Base-by-base conservation (phyloP, 2,888 invertebrate species). In the Catocala nupta region DNA sequence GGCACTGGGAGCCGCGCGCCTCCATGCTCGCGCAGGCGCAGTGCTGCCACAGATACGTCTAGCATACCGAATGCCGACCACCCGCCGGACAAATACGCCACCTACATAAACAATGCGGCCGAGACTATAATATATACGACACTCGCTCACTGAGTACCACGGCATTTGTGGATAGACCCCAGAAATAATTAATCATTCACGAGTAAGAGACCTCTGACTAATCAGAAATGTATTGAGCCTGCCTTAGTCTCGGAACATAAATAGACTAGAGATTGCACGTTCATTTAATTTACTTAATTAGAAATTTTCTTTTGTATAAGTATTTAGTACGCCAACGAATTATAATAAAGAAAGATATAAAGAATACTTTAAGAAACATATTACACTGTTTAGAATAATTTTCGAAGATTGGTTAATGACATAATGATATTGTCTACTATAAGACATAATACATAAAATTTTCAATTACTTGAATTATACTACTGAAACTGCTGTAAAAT, bases 21-120 rank as follows among this genome's bases (percentile, higher is more conserved):
- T 73, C 77, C 60, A 75, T 66, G 78, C 80, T 79, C 90, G 89
- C 93, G 92, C 92, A 88, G 70, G 91, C 91, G 93, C 90, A 75
- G 68, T 78, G 81, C 74, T 68, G 74, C 77, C 80, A 68, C 72
- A 67, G 69, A 70, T 67, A 76, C 68, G 63, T 39, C 36, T 39
- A 63, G 67, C 65, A 73, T 68, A 70, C 71, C 71, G 73, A 68
- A 33, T 70, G 69, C 68, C 73, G 72, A 70, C 68, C 59, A 74
- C 71, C 70, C 70, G 70, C 45, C 74, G 51, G 42, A 64, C 55
- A 52, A 69, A 74, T 74, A 74, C 77, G 77, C 75, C 79, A 78
- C 57, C 64, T 66, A 73, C 68, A 75, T 76, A 72, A 75, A 77
- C 78, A 77, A 70, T 77, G 77, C 66, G 66, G 70, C 63, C 63